These are phyloP conservation scores for Harpagus bidentatus DNA, from an alignment of 2,113 vertebrate genomes.

Conservation along the genomic window DNA sequence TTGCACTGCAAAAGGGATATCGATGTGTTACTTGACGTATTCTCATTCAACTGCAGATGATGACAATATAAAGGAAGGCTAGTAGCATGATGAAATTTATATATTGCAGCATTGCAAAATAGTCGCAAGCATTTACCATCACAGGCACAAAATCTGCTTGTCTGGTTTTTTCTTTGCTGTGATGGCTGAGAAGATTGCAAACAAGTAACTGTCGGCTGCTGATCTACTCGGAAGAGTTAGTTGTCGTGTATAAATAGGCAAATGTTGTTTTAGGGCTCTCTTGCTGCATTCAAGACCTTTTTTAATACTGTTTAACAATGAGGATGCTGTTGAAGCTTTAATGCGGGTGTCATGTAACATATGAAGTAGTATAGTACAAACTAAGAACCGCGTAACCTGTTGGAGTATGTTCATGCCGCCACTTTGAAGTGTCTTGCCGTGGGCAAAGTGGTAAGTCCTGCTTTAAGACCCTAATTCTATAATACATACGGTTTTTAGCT, in stretches of 20 bases:
- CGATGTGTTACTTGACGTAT: not conserved
- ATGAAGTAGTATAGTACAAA: not conserved
- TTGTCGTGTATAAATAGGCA: not conserved
- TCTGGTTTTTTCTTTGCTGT: not conserved
- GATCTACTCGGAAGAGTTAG: not conserved
- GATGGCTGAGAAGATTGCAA: not conserved
- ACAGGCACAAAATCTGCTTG: not conserved
- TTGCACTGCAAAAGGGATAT: not conserved
- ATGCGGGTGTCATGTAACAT: too few species aligned
- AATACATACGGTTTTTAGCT: too few species aligned
- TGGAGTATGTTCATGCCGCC: not conserved
- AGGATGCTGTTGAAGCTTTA: not conserved
- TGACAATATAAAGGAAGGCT: not conserved
- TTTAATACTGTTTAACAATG: not conserved
- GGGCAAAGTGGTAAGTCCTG: not conserved
- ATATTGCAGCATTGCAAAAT: not conserved
- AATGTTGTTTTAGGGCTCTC: not conserved
- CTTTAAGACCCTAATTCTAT: not conserved
- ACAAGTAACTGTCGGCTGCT: not conserved
- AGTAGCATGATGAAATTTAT: not conserved
- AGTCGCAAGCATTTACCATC: not conserved
- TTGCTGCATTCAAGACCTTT: not conserved
- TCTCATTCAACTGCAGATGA: not conserved
- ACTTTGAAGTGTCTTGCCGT: not conserved
- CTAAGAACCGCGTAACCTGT: fast-evolving